Evolutionary conservation across 2,888 invertebrate genomes (phyloP), one percentile per base, ranked within the genome.

Genomic region (Petrophora chlorosata): DNA sequence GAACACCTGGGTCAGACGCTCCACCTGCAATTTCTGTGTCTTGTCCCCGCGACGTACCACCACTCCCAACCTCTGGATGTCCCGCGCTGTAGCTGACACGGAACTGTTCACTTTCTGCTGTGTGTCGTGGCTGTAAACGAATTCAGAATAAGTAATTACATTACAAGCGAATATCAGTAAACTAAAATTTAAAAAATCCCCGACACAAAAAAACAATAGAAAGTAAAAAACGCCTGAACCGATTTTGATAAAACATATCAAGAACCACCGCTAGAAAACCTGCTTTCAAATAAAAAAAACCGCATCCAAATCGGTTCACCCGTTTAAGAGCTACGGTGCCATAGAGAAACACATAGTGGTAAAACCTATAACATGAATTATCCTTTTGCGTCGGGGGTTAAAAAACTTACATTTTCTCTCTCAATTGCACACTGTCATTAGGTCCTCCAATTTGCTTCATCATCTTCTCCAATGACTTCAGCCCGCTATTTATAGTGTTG

Each of bases 1-100:
- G 77, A 97, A 98, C 66, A 96, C 95, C 63, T 94, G 94, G 7
- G 95, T 95, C 8, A 98, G 91, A 67, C 96, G 93, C 64, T 96
- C 96, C 42, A 96, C 93, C 80, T 97, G 96, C 56, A 98, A 84
- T 71, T 95, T 95, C 76, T 96, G 95, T 48, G 95, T 94, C 63
- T 95, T 95, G 74, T 95, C 94, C 0, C 94, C 94, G 55, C 93
- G 92, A 8, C 94, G 90, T 39, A 94, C 94, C 14, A 95, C 91
- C 5, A 92, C 92, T 23, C 94, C 94, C 14, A 97, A 85, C 50
- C 94, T 92, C 60, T 94, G 93, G 33, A 97, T 91, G 68, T 95
- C 94, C 61, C 93, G 92, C 30, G 94, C 94, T 0, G 95, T 95
- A 17, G 92, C 93, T 23, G 94, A 92, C 12, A 96, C 94, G 2